Base-by-base conservation (phyloP, 2,113 vertebrate genomes). In the Meleagris gallopavo region DNA sequence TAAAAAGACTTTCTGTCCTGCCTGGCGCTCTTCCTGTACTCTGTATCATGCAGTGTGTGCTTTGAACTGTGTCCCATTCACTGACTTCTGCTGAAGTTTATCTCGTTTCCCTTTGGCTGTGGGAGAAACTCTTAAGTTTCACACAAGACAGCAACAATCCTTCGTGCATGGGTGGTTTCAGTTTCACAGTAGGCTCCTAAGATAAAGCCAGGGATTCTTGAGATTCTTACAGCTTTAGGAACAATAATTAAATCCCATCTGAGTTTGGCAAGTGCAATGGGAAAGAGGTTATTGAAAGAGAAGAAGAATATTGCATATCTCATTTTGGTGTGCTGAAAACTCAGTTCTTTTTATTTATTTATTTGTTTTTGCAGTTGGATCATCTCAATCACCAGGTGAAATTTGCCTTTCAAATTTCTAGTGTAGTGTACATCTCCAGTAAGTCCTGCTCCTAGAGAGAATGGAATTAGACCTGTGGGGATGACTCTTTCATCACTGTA, bases 281-380 rank as follows among this genome's bases (percentile, higher is more conserved):
- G 7, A 65, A 66, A 16, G 48, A 75, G 6, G 9, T 66, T 78
- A 60, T 41, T 78, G 32, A 74, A 78, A 64, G 50, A 38, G 25
- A 16, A 57, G 32, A 10, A 72, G 52, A 82, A 46, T 83, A 22
- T 36, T 73, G 11, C 14, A 6, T 70, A 36, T 90, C 48, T 21
- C 18, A 3, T 45, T 48, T 48, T 1, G 20, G 25, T 46, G 5
- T 24, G 25, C 13, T 64, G 30, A n/a, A 34, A 0, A 41, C 16
- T 11, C 78, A 24, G 46, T 34, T 90, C 16, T 16, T 43, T 43
- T 43, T 43, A 43, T 43, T 43, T 43, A 17, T 15, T 14, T 40
- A 13, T 40, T 40, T 40, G 13, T 43, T 43, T 43, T 25, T 64
- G 10, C 62, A 38, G 7, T 83, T 72, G 57, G 34, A 20, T 46